These are phyloP conservation scores for Sebastes fasciatus DNA, from an alignment of 2,113 vertebrate genomes.

Conservation along the genomic window DNA sequence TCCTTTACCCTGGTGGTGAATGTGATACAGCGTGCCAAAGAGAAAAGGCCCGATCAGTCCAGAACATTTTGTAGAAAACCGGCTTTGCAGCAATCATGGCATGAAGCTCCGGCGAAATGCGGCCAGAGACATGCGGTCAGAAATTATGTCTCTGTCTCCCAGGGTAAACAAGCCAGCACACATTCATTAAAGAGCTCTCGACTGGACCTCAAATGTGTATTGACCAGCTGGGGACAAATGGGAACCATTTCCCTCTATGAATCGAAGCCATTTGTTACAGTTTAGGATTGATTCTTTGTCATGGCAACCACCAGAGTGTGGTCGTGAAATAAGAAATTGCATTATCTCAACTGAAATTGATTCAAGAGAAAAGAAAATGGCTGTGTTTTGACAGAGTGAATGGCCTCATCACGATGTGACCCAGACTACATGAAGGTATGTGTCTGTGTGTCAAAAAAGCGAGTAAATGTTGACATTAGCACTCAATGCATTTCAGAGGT, in stretches of 20 bases:
- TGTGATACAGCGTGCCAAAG: constrained; percentile 49
- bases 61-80: constrained; percentile 62
- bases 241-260: constrained; percentile 75
- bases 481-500: constrained; percentile 9
- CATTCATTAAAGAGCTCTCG: constrained; percentile 77
- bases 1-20: constrained; percentile 48
- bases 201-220: constrained; percentile 74
- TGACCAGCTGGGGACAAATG: constrained; percentile 82
- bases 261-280: constrained; percentile 80
- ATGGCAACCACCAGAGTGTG: constrained; percentile 72
- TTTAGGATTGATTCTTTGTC: constrained; percentile 81
- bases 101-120: constrained; percentile 61
- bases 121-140: constrained; percentile 63
- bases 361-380: constrained; percentile 57
- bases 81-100: constrained; percentile 66
- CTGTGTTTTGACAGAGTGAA: constrained; percentile 63
- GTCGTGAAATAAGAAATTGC: constrained; percentile 69
- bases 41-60: constrained; percentile 56
- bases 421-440: constrained; percentile 12
- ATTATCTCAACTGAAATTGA: constrained; percentile 75
- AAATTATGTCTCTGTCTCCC: constrained; percentile 71
- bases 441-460: constrained; percentile 13
- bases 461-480: constrained; percentile 12
- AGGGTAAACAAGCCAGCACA: constrained; percentile 78
- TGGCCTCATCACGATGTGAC: constrained; percentile 44